These are phyloP conservation scores for Archilochus colubris DNA, from an alignment of 2,113 vertebrate species.

Conservation along the genomic window DNA sequence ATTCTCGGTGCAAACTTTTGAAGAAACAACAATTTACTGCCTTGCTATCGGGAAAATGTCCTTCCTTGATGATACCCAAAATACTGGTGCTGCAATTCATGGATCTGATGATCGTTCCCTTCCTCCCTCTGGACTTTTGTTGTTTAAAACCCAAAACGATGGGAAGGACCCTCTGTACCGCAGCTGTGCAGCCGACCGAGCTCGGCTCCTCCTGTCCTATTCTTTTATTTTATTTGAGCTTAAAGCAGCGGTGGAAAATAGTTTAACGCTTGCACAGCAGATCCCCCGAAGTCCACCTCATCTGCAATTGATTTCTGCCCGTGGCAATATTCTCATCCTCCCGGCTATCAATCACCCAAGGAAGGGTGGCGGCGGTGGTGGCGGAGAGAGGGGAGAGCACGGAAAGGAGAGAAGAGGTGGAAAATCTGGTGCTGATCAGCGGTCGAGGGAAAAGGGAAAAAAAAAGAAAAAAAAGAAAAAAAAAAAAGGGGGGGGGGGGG, in stretches of 20 bases:
- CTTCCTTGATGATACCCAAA: neutral
- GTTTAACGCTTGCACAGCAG: neutral
- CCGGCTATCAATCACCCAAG: conserved; percentile 6
- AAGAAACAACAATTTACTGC: neutral
- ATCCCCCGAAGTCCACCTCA: neutral
- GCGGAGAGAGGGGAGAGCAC: neutral
- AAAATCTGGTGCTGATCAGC: neutral
- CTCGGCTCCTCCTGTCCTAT: neutral
- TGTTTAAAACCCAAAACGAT: neutral
- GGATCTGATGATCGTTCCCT: neutral
- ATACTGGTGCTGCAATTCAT: neutral
- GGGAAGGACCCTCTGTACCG: neutral
- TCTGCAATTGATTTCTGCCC: conserved; percentile 50
- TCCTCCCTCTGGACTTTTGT: neutral
- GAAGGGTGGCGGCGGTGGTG: too few relatives aligned
- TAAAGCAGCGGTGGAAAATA: neutral
- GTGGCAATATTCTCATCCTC: conserved; percentile 28
- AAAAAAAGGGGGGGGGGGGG: too few relatives aligned
- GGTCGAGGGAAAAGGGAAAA: neutral
- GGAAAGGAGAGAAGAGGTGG: neutral
- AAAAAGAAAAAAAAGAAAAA: too few relatives aligned
- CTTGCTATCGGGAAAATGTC: neutral
- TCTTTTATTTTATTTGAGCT: neutral
- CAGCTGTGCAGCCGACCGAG: neutral
- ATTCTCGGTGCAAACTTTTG: neutral